phyloP scores from a whole-genome alignment of 2,113 vertebrate species.

The Zosterops lateralis region DNA sequence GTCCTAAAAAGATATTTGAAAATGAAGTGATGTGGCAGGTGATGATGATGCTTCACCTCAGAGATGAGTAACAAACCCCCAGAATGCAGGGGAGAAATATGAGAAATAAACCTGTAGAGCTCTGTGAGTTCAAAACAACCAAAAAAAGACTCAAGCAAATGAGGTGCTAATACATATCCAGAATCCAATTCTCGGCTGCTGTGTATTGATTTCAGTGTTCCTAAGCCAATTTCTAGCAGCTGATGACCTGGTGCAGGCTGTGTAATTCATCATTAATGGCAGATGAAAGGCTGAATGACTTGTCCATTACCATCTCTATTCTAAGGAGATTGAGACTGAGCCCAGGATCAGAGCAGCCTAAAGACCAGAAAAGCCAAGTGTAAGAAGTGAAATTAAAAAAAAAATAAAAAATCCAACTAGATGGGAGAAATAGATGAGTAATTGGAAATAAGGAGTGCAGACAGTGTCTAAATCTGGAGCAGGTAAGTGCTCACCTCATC shows the following conservation, averaged over 20 bases:
- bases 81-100: background rate
- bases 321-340: slow-evolving; percentile 20
- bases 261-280: slow-evolving; percentile 58
- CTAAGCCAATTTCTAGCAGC: slow-evolving; percentile 55
- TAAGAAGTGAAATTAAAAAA: background rate
- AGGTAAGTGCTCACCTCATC: fast-evolving
- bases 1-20: background rate
- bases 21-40: background rate
- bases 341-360: background rate
- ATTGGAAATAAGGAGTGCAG: background rate
- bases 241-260: slow-evolving; percentile 46
- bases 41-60: background rate
- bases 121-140: background rate
- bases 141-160: slow-evolving; percentile 31
- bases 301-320: slow-evolving; percentile 13
- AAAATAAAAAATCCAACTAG: background rate
- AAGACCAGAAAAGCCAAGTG: background rate
- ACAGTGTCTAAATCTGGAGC: background rate
- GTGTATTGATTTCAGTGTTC: slow-evolving; percentile 44
- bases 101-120: background rate
- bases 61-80: background rate
- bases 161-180: slow-evolving; percentile 47
- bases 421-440: background rate
- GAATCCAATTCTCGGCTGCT: slow-evolving; percentile 12
- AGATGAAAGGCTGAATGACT: slow-evolving; percentile 49